Base-by-base conservation (phyloP, 1,140 invertebrate genomes). In the Chionoecetes opilio region DNA sequence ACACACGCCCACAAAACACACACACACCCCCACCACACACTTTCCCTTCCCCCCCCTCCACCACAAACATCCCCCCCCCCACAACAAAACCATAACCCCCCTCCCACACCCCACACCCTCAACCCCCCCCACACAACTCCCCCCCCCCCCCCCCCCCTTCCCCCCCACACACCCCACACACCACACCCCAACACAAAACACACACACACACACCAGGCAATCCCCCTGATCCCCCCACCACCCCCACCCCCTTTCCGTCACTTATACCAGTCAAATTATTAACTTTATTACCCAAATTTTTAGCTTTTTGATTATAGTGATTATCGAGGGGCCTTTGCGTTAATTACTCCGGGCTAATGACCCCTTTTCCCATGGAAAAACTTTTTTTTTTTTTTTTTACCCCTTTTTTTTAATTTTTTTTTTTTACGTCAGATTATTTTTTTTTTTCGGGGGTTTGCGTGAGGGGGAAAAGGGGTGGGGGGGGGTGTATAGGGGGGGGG, bases 251-350 rank as follows among this genome's bases (percentile, higher is more conserved):
- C 63, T 26, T 75, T n/a, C n/a, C 63, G 63, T 75, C 63, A 75
- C 63, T 75, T 75, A 75, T 75, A 17, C 63, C 63, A 75, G 63
- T 75, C 63, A 75, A 75, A 75, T 75, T 75, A 75, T 75, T 75
- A 75, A 75, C 63, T 75, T 75, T 75, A 75, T 75, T 75, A 75
- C n/a, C 63, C 63, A 75, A 75, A n/a, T n/a, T n/a, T n/a, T 75
- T 75, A 75, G 63, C 21, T n/a, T 75, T 17, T 75, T 75, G 63
- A 75, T 75, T 75, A 75, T 75, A 75, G 63, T 75, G 63, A 75
- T 75, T 75, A 75, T 75, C 63, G 63, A 75, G 63, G 21, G 63
- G 63, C 63, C 11, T n/a, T n/a, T 75, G 63, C 63, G 63, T 75
- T 75, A 75, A 75, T 75, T 75, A 75, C 63, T 75, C 63, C n/a